A percentile compares a stretch with the other conserved stretches of the same genome.
phyloP scores from a whole-genome alignment of 1,140 invertebrate species.

The Sesamia nonagrioides region DNA sequence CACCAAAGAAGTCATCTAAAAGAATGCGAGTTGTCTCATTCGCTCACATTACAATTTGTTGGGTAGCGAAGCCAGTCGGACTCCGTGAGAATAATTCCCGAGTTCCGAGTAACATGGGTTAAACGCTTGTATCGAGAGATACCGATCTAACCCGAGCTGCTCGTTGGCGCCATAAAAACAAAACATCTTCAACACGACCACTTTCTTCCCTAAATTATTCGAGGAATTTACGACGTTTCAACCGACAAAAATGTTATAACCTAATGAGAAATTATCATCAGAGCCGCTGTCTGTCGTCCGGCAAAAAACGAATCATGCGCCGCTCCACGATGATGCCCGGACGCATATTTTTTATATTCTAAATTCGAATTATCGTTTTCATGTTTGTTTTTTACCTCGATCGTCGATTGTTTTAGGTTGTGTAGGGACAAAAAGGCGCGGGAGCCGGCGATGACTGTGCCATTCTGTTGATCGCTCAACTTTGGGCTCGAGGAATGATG shows the following conservation, averaged over 20 bases:
- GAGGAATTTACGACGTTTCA: conserved; percentile 84
- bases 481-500: conserved; percentile 40
- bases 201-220: conserved; percentile 87
- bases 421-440: conserved; percentile 62
- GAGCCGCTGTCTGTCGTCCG: conserved; percentile 60
- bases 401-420: conserved; percentile 80
- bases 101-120: conserved; percentile 85
- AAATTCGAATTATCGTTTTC: conserved; percentile 81
- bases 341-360: conserved; percentile 78
- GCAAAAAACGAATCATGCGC: conserved; percentile 78
- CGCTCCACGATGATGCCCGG: conserved; percentile 59
- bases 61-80: conserved; percentile 65
- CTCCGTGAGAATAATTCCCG: conserved; percentile 81
- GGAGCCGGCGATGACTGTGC: conserved; percentile 77
- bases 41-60: conserved; percentile 79
- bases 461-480: conserved; percentile 62
- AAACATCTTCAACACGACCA: conserved; percentile 83
- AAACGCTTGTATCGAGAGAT: conserved; percentile 85
- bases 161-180: conserved; percentile 86
- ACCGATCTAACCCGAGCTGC: conserved; percentile 84
- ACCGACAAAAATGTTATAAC: conserved; percentile 86
- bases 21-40: conserved; percentile 60
- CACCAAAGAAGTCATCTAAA: conserved; percentile 49
- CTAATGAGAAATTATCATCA: conserved; percentile 88
- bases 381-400: conserved; percentile 74